Evolutionary conservation across 2,113 vertebrate species (phyloP).

Genomic region (Colaptes auratus): DNA sequence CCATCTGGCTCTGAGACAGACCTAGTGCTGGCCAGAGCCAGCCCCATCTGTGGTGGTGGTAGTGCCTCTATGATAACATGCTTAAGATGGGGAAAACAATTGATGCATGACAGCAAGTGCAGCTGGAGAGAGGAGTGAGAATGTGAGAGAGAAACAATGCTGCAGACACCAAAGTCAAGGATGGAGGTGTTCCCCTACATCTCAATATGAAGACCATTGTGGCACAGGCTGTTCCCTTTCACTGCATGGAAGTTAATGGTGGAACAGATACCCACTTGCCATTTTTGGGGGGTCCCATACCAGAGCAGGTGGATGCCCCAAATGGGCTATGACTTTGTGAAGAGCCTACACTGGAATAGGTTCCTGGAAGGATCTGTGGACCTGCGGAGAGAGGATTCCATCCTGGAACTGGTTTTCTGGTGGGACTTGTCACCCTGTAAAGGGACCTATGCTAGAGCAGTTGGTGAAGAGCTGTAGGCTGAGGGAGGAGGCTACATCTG

Average conservation of each 20-base stretch:
- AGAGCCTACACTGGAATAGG: fast-evolving
- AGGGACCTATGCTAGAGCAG: no score
- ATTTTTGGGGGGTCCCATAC: fast-evolving
- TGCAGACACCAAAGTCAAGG: neutral
- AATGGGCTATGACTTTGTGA: neutral
- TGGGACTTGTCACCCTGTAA: neutral
- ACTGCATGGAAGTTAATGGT: neutral
- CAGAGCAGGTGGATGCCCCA: neutral
- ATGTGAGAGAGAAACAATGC: neutral
- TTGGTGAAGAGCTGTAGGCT: neutral
- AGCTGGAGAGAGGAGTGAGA: neutral
- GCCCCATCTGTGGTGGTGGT: fast-evolving
- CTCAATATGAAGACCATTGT: fast-evolving
- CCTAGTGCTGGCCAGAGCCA: neutral
- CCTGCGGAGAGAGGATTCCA: neutral
- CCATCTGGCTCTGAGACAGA: neutral
- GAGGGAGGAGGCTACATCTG: no score
- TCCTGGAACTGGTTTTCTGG: neutral
- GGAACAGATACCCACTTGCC: neutral
- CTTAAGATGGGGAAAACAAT: neutral
- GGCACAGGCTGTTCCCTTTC: neutral
- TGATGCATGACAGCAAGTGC: neutral
- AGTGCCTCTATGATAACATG: neutral
- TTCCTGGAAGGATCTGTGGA: neutral
- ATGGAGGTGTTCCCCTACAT: neutral